A percentile compares a stretch with the other conserved stretches of the same genome.
phyloP scores from a whole-genome alignment of 2,888 invertebrate species.

The Phrixothrix hirtus region DNA sequence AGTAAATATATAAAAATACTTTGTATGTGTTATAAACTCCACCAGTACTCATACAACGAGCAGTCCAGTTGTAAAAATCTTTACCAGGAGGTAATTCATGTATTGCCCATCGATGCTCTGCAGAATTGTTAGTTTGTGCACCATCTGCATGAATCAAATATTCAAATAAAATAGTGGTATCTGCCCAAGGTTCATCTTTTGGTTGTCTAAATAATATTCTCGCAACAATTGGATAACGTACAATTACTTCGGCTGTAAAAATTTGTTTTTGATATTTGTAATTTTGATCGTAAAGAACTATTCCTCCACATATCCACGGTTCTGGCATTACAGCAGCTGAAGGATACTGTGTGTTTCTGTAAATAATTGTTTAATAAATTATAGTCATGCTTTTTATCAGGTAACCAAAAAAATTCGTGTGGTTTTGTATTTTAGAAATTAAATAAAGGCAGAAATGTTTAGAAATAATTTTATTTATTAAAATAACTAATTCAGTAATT shows the following conservation, averaged over 20 bases:
- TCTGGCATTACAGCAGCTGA: constrained; percentile 52
- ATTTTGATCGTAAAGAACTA: constrained; percentile 66
- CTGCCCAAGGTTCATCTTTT: constrained; percentile 76
- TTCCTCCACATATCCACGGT: constrained; percentile 68
- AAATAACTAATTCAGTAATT: no score
- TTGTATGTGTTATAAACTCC: constrained; percentile 77
- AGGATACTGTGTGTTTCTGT: constrained; percentile 59
- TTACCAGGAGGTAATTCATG: constrained; percentile 77
- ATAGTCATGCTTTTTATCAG: no score
- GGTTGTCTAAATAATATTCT: constrained; percentile 81
- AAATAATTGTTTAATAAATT: neutral
- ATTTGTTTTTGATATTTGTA: constrained; percentile 72
- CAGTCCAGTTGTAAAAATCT: constrained; percentile 91
- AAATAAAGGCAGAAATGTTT: no score
- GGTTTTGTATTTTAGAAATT: no score
- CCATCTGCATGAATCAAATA: constrained; percentile 88
- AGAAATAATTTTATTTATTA: no score
- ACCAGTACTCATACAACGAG: constrained; percentile 80
- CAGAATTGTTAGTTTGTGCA: constrained; percentile 72
- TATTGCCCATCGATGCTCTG: constrained; percentile 81
- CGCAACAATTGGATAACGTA: constrained; percentile 86
- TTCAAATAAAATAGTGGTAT: constrained; percentile 83
- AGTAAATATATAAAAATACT: no score
- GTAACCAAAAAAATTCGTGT: neutral
- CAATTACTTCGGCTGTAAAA: constrained; percentile 78